Conservation (phyloP, 2,113 vertebrate species). For the Petaurus breviceps region DNA sequence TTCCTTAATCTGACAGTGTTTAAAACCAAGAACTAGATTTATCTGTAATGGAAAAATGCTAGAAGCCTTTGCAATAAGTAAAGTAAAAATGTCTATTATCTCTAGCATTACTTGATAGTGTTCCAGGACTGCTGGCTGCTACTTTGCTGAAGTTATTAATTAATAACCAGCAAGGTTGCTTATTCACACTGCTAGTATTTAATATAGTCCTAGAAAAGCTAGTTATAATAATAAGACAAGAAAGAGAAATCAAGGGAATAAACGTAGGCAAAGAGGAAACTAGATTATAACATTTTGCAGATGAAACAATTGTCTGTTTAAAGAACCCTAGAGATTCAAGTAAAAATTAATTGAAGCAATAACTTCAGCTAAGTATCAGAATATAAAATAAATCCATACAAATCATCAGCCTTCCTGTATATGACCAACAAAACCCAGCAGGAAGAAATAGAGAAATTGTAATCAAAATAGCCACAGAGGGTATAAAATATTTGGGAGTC, state of each 20-base stretch:
- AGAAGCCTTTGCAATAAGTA: not conserved
- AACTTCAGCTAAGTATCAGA: not conserved
- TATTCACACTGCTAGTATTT: not conserved
- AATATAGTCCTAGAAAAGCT: not conserved
- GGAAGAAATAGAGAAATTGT: not conserved
- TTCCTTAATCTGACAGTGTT: not conserved
- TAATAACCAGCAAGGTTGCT: not conserved
- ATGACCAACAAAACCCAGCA: not conserved
- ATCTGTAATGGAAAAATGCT: not conserved
- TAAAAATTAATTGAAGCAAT: not conserved
- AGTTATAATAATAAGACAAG: not conserved
- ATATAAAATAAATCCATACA: not conserved
- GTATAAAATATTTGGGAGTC: not conserved
- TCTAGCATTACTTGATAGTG: not conserved
- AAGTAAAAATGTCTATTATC: not conserved
- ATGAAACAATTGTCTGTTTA: not conserved
- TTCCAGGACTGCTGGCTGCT: not conserved
- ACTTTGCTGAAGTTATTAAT: not conserved
- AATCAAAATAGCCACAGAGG: not conserved
- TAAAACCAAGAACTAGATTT: not conserved
- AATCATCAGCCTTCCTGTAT: not conserved
- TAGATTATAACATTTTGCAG: not conserved
- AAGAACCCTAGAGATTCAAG: not conserved
- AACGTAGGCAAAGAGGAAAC: not conserved
- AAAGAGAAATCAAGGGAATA: not conserved